Evolutionary conservation across 2,797 vertebrate genomes (phyloP).

Genomic region (Chloroceryle amazona): DNA sequence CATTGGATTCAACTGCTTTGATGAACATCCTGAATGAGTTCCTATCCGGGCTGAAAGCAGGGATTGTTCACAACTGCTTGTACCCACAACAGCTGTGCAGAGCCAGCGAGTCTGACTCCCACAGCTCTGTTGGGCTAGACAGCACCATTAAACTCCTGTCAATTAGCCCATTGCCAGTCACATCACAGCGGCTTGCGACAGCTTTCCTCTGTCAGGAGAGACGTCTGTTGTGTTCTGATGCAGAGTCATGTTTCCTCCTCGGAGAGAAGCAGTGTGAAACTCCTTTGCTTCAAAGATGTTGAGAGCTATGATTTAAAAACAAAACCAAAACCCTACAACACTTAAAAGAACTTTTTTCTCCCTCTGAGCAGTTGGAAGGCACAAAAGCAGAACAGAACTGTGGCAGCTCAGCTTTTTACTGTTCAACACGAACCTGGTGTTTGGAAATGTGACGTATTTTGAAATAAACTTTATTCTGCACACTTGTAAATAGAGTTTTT

Average conservation of each 20-base stretch:
- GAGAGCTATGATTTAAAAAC: neutral
- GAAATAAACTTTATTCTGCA: neutral
- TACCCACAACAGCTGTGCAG: constrained; percentile 37
- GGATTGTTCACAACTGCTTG: neutral
- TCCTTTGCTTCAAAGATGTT: neutral
- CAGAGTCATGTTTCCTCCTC: neutral
- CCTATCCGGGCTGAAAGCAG: constrained; percentile 23
- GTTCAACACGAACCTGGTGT: neutral
- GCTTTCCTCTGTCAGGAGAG: neutral
- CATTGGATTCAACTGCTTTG: neutral
- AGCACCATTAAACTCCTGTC: neutral
- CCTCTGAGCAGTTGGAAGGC: neutral
- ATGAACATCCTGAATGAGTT: neutral
- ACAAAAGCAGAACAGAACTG: neutral
- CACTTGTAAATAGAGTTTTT: neutral
- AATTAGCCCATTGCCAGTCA: neutral
- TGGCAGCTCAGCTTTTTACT: neutral
- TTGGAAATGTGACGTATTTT: neutral
- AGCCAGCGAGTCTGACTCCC: constrained; percentile 19
- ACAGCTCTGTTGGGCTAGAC: neutral
- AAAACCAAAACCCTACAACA: neutral
- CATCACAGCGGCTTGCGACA: neutral
- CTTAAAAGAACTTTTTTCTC: neutral
- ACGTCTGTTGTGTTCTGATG: neutral
- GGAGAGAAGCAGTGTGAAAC: neutral